Conservation (phyloP, 2,888 invertebrate genomes). For the Aspidapion aeneum region DNA sequence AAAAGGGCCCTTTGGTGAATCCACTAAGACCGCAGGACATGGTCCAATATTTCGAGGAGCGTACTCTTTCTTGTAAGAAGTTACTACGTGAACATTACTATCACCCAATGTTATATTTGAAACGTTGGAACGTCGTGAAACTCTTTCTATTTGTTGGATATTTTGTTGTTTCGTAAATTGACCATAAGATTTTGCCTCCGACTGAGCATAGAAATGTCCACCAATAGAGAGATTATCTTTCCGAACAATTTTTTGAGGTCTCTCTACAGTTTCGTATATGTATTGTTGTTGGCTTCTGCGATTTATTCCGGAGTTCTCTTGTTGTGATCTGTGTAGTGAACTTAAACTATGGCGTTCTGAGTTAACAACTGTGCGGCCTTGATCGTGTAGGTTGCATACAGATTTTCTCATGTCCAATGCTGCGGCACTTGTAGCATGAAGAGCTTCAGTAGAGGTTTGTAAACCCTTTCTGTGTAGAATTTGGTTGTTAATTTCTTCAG, state of each 20-base stretch:
- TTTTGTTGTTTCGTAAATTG: constrained; percentile 55
- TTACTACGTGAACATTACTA: constrained; percentile 54
- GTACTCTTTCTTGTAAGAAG: constrained; percentile 76
- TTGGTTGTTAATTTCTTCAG: constrained; percentile 71
- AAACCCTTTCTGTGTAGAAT: constrained; percentile 74
- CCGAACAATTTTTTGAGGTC: constrained; percentile 58
- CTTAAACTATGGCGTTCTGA: constrained; percentile 75
- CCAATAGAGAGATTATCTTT: constrained; percentile 70
- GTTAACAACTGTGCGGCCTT: constrained; percentile 64
- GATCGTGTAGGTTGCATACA: constrained; percentile 73
- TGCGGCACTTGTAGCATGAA: constrained; percentile 68
- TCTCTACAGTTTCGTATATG: constrained; percentile 51
- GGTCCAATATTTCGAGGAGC: constrained; percentile 67
- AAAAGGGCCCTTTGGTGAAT: constrained; percentile 71
- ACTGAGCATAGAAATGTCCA: constrained; percentile 69
- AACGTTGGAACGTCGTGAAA: constrained; percentile 62
- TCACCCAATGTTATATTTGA: constrained; percentile 78
- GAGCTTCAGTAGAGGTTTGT: constrained; percentile 65
- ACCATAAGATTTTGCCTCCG: constrained; percentile 68
- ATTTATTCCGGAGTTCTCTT: constrained; percentile 52
- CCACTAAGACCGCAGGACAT: constrained; percentile 76
- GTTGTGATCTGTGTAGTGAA: constrained; percentile 69
- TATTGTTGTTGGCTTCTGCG: constrained; percentile 52
- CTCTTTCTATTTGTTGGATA: constrained; percentile 56
- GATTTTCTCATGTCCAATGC: constrained; percentile 80